Evolutionary conservation across 2,113 vertebrate genomes (phyloP), one percentile per base, ranked within the genome.

Genomic region (Dascyllus trimaculatus): DNA sequence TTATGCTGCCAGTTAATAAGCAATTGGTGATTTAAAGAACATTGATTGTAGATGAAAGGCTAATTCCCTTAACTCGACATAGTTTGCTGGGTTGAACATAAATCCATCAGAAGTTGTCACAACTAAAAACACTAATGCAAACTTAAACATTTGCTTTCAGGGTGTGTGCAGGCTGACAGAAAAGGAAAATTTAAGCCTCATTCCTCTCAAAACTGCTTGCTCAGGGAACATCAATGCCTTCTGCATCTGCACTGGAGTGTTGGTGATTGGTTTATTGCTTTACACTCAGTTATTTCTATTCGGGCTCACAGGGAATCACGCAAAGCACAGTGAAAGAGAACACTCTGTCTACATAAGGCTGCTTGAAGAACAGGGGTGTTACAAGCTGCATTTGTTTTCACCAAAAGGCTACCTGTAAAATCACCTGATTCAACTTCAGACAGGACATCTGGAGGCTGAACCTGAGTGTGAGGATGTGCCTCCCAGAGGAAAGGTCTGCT

Each of bases 381-480:
- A 38, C 18, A 21, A 8, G 21, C 10, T 0, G 5, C 26, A 21
- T 26, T 70, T 56, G 49, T 29, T 56, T 62, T 69, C 56, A 2
- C 48, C 48, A 1, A 2, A 64, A 19, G 11, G 22, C 25, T 5
- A 40, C 51, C 26, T 38, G 25, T 8, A 43, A 18, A 73, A 59
- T 9, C 24, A 19, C 59, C 53, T 78, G 17, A 51, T 15, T 32
- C 26, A 21, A 43, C 54, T 52, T 71, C 56, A 82, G 17, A 53
- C 3, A n/a, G 35, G 54, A 45, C 46, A 66, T 51, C 54, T 66
- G 40, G 60, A 40, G 49, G 29, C 62, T 43, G 32, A 22, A 22
- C 21, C 7, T 5, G 26, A 51, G 17, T 9, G 53, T 11, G 17
- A 61, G 21, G 21, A 13, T 22, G n/a, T 25, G 45, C 18, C 65